phyloP scores from a whole-genome alignment of 2,797 vertebrate species.

The Cynopterus sphinx region DNA sequence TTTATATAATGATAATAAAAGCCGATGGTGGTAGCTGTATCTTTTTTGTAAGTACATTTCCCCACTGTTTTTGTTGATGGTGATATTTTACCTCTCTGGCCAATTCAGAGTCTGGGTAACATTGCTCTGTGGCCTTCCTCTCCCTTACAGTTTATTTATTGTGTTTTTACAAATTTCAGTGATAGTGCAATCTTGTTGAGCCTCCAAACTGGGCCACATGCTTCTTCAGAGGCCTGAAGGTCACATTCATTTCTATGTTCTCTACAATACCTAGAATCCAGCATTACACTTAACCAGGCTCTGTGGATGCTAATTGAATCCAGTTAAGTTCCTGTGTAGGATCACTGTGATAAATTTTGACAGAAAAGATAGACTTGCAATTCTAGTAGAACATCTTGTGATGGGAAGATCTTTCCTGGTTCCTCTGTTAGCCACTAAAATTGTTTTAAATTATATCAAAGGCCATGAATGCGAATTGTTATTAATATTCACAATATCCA shows the following conservation, averaged over 20 bases:
- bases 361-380: not conserved
- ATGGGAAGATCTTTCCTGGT: not conserved
- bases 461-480: not conserved
- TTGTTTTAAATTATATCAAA: slow-evolving; percentile 24
- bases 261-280: not conserved
- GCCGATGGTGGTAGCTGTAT: not conserved
- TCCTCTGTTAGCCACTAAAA: slow-evolving; percentile 29
- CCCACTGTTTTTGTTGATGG: not conserved
- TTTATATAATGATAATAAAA: not conserved
- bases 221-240: not conserved
- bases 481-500: not conserved
- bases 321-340: not conserved
- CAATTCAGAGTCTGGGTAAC: not conserved
- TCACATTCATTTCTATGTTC: not conserved
- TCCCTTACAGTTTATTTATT: not conserved
- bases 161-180: not conserved
- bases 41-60: not conserved
- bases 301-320: not conserved
- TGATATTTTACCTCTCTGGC: not conserved
- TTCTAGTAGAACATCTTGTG: not conserved
- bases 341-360: not conserved
- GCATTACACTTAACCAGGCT: not conserved
- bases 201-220: not conserved
- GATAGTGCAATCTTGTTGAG: not conserved
- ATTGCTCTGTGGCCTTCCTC: not conserved